phyloP scores from a whole-genome alignment of 2,113 vertebrate genomes.

The Scomber scombrus region DNA sequence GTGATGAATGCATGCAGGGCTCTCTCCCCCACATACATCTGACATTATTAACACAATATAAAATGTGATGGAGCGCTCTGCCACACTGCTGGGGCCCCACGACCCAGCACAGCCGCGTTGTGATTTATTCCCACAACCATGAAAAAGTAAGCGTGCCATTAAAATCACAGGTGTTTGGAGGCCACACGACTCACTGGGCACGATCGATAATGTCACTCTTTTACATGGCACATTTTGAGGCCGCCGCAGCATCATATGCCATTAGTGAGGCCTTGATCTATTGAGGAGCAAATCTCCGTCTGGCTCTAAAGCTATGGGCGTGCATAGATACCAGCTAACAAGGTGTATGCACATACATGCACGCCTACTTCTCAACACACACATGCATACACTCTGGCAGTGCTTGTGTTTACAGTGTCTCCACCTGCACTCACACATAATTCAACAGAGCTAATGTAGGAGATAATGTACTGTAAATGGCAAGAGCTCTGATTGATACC shows the following conservation, averaged over 20 bases:
- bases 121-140: slow-evolving; percentile 83
- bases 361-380: slow-evolving; percentile 20
- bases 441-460: slow-evolving; percentile 81
- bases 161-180: slow-evolving; percentile 84
- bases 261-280: slow-evolving; percentile 80
- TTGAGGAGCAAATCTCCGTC: slow-evolving; percentile 66
- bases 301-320: slow-evolving; percentile 53
- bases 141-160: slow-evolving; percentile 85
- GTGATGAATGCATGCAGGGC: slow-evolving; percentile 76
- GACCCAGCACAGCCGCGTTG: slow-evolving; percentile 49
- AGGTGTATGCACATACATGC: slow-evolving; percentile 50
- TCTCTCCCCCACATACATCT: slow-evolving; percentile 73
- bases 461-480: slow-evolving; percentile 86
- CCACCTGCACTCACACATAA: slow-evolving; percentile 78
- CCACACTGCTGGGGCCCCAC: slow-evolving; percentile 52
- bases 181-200: slow-evolving; percentile 67
- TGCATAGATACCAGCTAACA: slow-evolving; percentile 63
- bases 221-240: slow-evolving; percentile 82
- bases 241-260: slow-evolving; percentile 77
- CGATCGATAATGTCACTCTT: slow-evolving; percentile 85
- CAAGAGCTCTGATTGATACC: slow-evolving; percentile 82
- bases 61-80: slow-evolving; percentile 82
- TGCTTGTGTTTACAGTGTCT: slow-evolving; percentile 74
- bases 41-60: slow-evolving; percentile 86
- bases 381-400: slow-evolving; percentile 21